phyloP scores from a whole-genome alignment of 1,140 invertebrate species.

The Plectrocnemia conspersa region DNA sequence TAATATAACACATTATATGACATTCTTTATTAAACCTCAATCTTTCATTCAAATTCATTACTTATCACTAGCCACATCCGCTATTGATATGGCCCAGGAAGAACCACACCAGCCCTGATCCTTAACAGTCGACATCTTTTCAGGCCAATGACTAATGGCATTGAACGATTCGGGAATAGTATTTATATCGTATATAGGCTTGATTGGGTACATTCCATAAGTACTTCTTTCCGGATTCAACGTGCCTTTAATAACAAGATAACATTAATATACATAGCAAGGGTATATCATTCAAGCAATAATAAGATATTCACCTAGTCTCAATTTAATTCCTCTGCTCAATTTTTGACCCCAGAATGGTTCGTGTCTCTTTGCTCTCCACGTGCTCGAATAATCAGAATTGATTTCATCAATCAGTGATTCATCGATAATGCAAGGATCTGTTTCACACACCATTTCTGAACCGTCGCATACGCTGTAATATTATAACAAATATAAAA shows the following conservation, averaged over 20 bases:
- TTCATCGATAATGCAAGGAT: conserved; percentile 69
- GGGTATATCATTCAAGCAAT: not conserved
- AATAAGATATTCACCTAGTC: conserved; percentile 59
- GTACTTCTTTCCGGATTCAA: conserved; percentile 57
- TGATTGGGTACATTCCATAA: conserved; percentile 64
- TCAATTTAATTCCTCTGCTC: conserved; percentile 69
- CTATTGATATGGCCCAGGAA: conserved; percentile 89
- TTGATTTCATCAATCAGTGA: conserved; percentile 66
- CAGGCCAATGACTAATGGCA: conserved; percentile 66
- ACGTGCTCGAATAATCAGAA: conserved; percentile 51
- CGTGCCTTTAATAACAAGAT: conserved; percentile 46
- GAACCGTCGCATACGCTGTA: conserved; percentile 59
- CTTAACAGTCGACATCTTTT: conserved; percentile 63
- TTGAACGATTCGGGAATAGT: conserved; percentile 68
- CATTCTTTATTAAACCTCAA: not conserved
- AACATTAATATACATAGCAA: conserved; percentile 12
- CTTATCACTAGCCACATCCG: conserved; percentile 72
- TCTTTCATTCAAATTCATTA: conserved; percentile 38
- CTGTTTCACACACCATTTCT: conserved; percentile 63
- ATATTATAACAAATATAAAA: conserved; percentile 26
- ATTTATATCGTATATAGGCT: conserved; percentile 55
- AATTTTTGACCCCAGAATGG: conserved; percentile 80
- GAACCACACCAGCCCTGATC: conserved; percentile 92
- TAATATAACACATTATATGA: not conserved
- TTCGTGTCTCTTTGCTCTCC: conserved; percentile 77